These are phyloP conservation scores for Hydropotes inermis DNA, from an alignment of 2,113 vertebrate species.

Conservation along the genomic window DNA sequence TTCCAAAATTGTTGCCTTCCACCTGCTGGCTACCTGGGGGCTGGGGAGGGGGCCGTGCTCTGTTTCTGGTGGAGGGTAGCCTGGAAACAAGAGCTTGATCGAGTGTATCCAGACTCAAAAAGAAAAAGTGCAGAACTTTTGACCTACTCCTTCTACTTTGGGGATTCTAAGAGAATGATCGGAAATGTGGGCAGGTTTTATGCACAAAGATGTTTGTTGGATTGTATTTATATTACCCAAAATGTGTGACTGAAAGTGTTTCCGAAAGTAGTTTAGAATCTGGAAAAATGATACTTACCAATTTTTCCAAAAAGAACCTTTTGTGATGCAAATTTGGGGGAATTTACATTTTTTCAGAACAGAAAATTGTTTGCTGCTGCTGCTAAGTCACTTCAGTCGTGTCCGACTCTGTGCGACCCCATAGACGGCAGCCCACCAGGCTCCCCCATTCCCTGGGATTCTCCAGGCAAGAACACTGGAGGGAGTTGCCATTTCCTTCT, in stretches of 20 bases:
- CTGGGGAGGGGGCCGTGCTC: rapidly evolving
- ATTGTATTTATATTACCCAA: rapidly evolving
- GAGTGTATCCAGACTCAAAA: not conserved
- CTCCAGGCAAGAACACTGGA: too few species aligned
- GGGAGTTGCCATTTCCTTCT: too few species aligned
- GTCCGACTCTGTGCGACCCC: too few species aligned
- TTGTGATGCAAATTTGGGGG: not conserved
- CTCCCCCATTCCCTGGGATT: too few species aligned
- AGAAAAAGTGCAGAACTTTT: not conserved
- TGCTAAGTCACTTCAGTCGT: too few species aligned
- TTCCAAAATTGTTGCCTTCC: not conserved
- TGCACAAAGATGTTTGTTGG: not conserved
- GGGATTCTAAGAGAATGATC: not conserved
- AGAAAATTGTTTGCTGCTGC: not conserved
- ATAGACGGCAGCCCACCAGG: too few species aligned
- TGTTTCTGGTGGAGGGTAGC: not conserved
- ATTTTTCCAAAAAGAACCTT: not conserved
- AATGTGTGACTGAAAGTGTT: not conserved
- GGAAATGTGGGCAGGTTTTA: not conserved
- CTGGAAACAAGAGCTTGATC: too few species aligned
- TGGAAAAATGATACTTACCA: not conserved
- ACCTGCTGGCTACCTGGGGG: not conserved
- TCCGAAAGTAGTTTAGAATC: not conserved
- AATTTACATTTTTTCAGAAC: not conserved
- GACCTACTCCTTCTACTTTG: not conserved